A percentile compares a stretch with the other conserved stretches of the same genome.
phyloP scores from a whole-genome alignment of 64 coral and sea anemone genomes.

The Catalaphyllia jardinei region DNA sequence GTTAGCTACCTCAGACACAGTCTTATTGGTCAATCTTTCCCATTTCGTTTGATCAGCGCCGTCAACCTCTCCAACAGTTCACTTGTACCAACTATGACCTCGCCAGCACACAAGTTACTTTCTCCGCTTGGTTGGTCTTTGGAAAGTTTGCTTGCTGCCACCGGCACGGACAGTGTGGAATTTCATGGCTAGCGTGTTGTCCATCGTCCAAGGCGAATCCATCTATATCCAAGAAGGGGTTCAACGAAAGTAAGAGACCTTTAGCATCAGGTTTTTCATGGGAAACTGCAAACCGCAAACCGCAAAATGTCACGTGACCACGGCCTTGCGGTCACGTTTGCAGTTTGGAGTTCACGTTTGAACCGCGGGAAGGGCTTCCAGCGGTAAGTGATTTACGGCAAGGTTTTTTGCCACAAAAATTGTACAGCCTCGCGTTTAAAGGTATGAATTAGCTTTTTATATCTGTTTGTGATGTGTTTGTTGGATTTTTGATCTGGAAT shows the following conservation, averaged over 20 bases:
- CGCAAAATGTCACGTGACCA: no score
- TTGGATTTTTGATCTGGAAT: no score
- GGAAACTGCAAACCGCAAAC: no score
- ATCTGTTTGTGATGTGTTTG: no score
- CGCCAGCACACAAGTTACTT: slow-evolving; percentile 41
- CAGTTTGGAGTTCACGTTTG: no score
- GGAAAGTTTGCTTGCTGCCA: slow-evolving; percentile 80
- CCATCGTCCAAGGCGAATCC: slow-evolving; percentile 86
- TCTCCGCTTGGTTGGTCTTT: slow-evolving; percentile 87
- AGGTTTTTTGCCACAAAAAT: no score
- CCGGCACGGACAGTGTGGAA: slow-evolving; percentile 83
- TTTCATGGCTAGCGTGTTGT: slow-evolving; percentile 87
- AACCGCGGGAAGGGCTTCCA: no score
- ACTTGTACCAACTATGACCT: neutral
- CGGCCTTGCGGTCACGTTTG: no score
- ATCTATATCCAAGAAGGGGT: slow-evolving; percentile 46
- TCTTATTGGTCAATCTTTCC: neutral
- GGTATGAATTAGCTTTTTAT: no score
- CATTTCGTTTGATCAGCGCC: neutral
- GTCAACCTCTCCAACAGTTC: neutral
- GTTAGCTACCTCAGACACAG: neutral
- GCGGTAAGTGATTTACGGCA: no score
- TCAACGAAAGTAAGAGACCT: neutral
- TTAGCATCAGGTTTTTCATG: no score
- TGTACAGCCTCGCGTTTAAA: no score